Percentiles rank a stretch among this genome's conserved stretches.
Evolutionary conservation across 2,888 invertebrate genomes (phyloP).

Genomic region (Onchidella celtica): DNA sequence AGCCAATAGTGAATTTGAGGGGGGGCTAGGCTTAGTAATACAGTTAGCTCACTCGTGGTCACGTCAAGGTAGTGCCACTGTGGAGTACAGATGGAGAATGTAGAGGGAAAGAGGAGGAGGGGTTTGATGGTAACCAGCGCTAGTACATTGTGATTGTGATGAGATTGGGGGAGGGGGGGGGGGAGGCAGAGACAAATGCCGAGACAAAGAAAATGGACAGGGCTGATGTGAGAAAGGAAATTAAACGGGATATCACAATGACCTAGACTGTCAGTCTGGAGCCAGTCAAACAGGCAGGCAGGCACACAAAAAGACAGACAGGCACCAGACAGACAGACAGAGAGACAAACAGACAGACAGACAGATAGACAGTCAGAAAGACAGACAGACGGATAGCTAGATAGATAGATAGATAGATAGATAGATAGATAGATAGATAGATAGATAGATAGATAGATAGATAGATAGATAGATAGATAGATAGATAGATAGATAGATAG

Average conservation of each 20-base stretch:
- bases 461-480: slow-evolving; percentile 14
- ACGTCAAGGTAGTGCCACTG: no score
- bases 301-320: background rate
- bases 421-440: background rate
- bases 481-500: slow-evolving; percentile 17
- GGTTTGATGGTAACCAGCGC: no score
- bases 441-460: no score
- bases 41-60: no score
- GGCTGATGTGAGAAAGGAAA: background rate
- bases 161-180: no score
- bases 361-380: slow-evolving; percentile 25
- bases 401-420: background rate
- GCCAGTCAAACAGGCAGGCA: background rate
- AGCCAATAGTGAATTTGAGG: no score
- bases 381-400: slow-evolving; percentile 6
- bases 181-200: no score
- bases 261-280: no score
- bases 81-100: no score
- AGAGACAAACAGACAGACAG: slow-evolving; percentile 16
- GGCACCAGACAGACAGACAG: slow-evolving; percentile 17
- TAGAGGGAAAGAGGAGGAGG: no score
- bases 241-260: background rate
- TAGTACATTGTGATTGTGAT: no score
- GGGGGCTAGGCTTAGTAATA: no score
- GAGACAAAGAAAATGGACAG: background rate